These are phyloP conservation scores for Cyclura pinguis DNA, from an alignment of 2,797 vertebrate species.

Conservation along the genomic window DNA sequence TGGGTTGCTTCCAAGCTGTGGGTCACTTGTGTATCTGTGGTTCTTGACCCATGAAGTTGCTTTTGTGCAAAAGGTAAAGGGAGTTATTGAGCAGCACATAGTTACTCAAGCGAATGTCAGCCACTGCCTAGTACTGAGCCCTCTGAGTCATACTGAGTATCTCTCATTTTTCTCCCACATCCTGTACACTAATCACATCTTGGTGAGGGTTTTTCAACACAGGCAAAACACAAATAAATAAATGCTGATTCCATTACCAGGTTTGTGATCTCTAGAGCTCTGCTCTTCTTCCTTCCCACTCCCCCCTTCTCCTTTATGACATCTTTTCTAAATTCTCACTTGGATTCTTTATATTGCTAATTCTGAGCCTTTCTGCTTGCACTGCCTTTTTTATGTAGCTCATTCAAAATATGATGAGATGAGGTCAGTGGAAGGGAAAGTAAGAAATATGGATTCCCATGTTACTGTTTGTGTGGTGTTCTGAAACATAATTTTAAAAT, in stretches of 20 bases:
- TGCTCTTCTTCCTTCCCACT: not conserved
- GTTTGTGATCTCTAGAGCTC: not conserved
- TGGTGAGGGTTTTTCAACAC: not conserved
- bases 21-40: too few species aligned
- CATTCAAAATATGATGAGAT: not conserved
- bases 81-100: not conserved
- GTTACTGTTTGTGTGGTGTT: not conserved
- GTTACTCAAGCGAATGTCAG: not conserved
- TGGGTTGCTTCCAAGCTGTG: too few species aligned
- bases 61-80: not conserved
- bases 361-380: not conserved
- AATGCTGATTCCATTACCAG: not conserved
- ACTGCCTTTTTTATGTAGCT: not conserved
- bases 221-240: not conserved
- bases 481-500: not conserved
- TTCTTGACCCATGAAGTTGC: not conserved
- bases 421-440: not conserved
- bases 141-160: not conserved
- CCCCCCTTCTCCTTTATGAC: not conserved
- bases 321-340: not conserved
- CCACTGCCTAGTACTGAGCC: not conserved
- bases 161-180: not conserved
- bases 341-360: slow-evolving; percentile 4
- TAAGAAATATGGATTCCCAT: not conserved
- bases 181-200: not conserved